These are phyloP conservation scores for Dasypogon diadema DNA, from an alignment of 2,888 invertebrate species.

Conservation along the genomic window DNA sequence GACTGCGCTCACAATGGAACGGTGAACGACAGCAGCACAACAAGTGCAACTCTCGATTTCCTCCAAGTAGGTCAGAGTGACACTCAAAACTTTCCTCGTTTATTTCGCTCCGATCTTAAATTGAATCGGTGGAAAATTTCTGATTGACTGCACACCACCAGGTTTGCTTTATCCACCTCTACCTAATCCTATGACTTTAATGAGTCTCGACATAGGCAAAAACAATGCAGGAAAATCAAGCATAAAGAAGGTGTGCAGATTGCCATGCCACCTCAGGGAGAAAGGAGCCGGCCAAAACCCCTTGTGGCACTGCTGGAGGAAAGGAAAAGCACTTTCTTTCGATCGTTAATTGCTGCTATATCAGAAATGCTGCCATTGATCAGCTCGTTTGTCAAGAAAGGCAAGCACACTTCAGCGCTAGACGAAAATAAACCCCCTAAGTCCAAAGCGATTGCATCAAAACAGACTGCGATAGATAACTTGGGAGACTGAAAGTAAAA, in stretches of 20 bases:
- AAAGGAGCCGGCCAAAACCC: neutral
- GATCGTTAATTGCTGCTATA: neutral
- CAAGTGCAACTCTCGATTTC: slow-evolving; percentile 11
- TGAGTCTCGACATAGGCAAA: slow-evolving; percentile 13
- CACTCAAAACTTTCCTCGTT: slow-evolving; percentile 36
- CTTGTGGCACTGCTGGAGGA: neutral
- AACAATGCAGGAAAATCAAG: slow-evolving; percentile 12
- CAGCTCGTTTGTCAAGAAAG: neutral
- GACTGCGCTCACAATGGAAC: neutral
- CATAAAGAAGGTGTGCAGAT: neutral
- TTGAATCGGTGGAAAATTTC: slow-evolving; percentile 17
- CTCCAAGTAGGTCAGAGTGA: slow-evolving; percentile 16
- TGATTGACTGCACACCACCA: slow-evolving; percentile 23
- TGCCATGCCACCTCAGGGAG: neutral
- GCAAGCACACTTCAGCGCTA: neutral
- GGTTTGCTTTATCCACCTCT: slow-evolving; percentile 1
- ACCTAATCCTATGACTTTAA: slow-evolving; percentile 16
- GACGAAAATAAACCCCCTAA: slow-evolving; percentile 21
- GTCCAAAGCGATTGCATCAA: slow-evolving; percentile 1
- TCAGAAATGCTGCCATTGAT: neutral
- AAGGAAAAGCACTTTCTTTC: slow-evolving; percentile 14
- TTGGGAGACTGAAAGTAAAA: slow-evolving; percentile 54
- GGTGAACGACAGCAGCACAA: too few relatives aligned
- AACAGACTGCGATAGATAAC: slow-evolving; percentile 2
- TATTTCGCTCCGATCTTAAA: slow-evolving; percentile 20